phyloP scores from a whole-genome alignment of 2,113 vertebrate genomes.

The Trogon surrucura region DNA sequence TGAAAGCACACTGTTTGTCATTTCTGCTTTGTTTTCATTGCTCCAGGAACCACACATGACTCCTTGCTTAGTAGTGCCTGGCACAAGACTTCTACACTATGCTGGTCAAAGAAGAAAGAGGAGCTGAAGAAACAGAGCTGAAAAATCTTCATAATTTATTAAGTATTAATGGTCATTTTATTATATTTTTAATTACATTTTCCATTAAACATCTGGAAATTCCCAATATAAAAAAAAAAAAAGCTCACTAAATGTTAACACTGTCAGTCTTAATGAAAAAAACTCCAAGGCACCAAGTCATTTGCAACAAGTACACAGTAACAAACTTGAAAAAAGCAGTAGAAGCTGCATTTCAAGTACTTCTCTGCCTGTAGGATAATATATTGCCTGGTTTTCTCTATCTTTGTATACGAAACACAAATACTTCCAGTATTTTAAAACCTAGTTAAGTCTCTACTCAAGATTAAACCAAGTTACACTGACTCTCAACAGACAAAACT shows the following conservation, averaged over 20 bases:
- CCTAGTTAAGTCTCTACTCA: not conserved
- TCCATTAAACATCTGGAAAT: not conserved
- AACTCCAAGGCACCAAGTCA: not conserved
- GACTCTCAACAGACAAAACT: not conserved
- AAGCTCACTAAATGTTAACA: not conserved
- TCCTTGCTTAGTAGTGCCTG: not conserved
- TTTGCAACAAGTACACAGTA: not conserved
- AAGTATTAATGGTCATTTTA: not conserved
- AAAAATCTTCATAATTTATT: not conserved
- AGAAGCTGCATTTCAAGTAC: not conserved
- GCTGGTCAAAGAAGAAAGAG: not conserved
- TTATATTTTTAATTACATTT: not conserved
- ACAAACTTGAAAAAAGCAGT: not conserved
- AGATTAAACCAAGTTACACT: not conserved
- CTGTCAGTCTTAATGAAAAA: not conserved
- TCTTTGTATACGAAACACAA: not conserved
- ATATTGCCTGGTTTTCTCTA: not conserved
- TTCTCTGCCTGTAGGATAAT: not conserved
- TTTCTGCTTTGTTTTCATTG: not conserved
- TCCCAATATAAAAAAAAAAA: not conserved
- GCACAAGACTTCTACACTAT: not conserved
- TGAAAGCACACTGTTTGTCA: not conserved
- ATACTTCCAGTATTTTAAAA: not conserved
- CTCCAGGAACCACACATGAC: not conserved
- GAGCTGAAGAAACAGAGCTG: not conserved